Evolutionary conservation across 2,113 vertebrate genomes (phyloP), one percentile per base, ranked within the genome.

Genomic region (Eclectus roratus): DNA sequence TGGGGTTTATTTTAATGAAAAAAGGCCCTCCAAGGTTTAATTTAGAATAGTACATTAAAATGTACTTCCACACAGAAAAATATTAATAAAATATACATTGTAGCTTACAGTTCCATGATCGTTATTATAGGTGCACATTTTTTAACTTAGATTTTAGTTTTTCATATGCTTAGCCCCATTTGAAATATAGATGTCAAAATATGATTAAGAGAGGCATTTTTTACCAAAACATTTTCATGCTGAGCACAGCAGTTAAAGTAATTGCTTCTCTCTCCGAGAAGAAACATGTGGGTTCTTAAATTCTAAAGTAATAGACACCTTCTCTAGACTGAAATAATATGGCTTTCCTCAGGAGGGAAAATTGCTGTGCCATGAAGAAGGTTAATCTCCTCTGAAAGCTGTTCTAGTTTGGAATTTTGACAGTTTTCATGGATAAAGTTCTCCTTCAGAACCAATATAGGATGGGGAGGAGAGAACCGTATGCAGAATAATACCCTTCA

Each of bases 281-380:
- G 88, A 91, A 97, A 81, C 94, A 88, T 81, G 88, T 94, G 61
- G 61, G 92, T 96, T 97, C 96, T 97, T 94, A 96, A 96, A 96
- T 93, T 94, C 85, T 95, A 56, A 95, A 93, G 82, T 96, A 97
- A 96, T 96, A 96, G 95, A 97, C 92, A 93, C 90, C 85, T 96
- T 95, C 85, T 95, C 65, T 91, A 92, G 88, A 72, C 76, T 80
- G 86, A 97, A 96, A 96, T 96, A 96, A 95, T 94, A 94, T 55
- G 65, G 43, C 80, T 97, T 96, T 96, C 88, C 95, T 86, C 82
- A 61, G 94, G 93, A 95, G 80, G 72, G 82, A 95, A 95, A 95
- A 96, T 93, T 95, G 94, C 92, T 95, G 92, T 81, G 94, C 85
- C 65, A 80, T 88, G 69, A 72, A 95, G 82, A 92, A 97, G 85